These are phyloP conservation scores for Pteropus rufus DNA, from an alignment of 2,797 vertebrate genomes.

Conservation along the genomic window DNA sequence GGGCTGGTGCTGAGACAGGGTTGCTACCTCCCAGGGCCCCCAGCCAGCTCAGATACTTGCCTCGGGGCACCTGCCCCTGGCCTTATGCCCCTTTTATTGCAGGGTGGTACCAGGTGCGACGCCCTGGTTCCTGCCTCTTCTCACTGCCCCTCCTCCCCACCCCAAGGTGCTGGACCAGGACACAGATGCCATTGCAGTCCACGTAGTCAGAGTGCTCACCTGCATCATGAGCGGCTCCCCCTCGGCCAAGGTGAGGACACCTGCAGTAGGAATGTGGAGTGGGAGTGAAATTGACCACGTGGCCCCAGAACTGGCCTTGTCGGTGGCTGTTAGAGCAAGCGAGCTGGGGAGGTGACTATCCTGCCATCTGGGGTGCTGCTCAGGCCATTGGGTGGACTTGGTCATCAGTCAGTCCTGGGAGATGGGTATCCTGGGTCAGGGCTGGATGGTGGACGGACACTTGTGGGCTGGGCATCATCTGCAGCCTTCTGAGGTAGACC, in stretches of 20 bases:
- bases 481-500: background rate
- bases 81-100: background rate
- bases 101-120: background rate
- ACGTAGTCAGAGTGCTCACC: constrained; percentile 93
- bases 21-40: background rate
- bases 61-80: background rate
- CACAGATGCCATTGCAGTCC: constrained; percentile 92
- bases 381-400: background rate
- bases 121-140: background rate
- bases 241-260: constrained; percentile 91
- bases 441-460: background rate
- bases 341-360: background rate
- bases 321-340: background rate
- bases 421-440: background rate
- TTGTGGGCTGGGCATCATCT: background rate
- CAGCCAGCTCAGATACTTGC: background rate
- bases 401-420: background rate
- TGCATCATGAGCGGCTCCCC: constrained; percentile 96
- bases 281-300: background rate
- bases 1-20: background rate
- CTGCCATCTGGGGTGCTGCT: background rate
- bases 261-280: too few relatives aligned
- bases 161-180: constrained; percentile 86
- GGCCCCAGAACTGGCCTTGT: background rate
- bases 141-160: background rate